Evolutionary conservation across 2,888 invertebrate species (phyloP).

Genomic region (Cosmia pyralina): DNA sequence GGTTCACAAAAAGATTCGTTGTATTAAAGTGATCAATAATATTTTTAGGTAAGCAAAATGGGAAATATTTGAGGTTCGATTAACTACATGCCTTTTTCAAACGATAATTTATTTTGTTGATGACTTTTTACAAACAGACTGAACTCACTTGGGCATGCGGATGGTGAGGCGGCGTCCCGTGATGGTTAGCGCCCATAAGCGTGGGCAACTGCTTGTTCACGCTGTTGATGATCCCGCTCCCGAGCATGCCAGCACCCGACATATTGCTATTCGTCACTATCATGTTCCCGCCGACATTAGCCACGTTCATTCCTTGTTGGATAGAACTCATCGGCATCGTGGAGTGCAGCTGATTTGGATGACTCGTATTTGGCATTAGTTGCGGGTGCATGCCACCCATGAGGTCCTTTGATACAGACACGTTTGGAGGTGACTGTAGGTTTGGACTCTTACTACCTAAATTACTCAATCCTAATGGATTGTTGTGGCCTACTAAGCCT

Average conservation of each 20-base stretch:
- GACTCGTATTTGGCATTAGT: slow-evolving; percentile 94
- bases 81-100: background rate
- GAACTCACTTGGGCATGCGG: slow-evolving; percentile 86
- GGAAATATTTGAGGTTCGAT: background rate
- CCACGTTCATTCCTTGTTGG: slow-evolving; percentile 93
- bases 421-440: slow-evolving; percentile 96
- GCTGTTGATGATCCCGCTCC: slow-evolving; percentile 94
- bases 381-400: slow-evolving; percentile 93
- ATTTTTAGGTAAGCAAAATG: background rate
- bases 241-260: slow-evolving; percentile 93
- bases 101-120: background rate
- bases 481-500: slow-evolving; percentile 92
- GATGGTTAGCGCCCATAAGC: slow-evolving; percentile 91
- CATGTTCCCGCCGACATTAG: slow-evolving; percentile 92
- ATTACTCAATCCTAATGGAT: slow-evolving; percentile 93
- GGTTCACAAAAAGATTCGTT: background rate
- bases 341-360: slow-evolving; percentile 90
- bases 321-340: slow-evolving; percentile 93
- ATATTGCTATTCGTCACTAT: slow-evolving; percentile 95
- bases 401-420: slow-evolving; percentile 94
- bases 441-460: slow-evolving; percentile 95
- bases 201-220: slow-evolving; percentile 93
- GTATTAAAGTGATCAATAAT: background rate
- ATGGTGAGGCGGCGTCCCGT: slow-evolving; percentile 81
- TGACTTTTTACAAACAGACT: background rate